Conservation (phyloP, 1,140 invertebrate genomes). For the Ips nitidus region DNA sequence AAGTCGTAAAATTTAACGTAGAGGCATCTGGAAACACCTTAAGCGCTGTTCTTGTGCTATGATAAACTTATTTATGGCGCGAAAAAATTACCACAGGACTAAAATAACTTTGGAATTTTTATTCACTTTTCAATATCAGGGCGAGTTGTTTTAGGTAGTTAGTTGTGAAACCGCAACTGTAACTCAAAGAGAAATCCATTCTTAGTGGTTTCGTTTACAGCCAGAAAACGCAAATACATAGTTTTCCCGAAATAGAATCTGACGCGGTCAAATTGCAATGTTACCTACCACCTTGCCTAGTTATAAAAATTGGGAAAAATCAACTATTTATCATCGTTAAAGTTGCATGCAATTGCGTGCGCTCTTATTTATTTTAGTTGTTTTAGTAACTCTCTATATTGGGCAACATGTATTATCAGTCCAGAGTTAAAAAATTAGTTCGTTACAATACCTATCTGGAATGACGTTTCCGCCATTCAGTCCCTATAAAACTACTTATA, state of each 20-base stretch:
- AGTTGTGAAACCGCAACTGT: not conserved
- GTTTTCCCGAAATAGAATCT: not conserved
- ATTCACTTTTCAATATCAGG: not conserved
- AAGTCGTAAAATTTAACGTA: slow-evolving; percentile 20
- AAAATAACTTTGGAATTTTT: slow-evolving; percentile 6
- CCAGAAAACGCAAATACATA: not conserved
- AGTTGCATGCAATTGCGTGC: too few relatives aligned
- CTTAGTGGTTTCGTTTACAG: slow-evolving; percentile 1
- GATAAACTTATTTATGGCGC: slow-evolving; percentile 21
- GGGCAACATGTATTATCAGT: too few relatives aligned
- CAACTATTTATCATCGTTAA: too few relatives aligned
- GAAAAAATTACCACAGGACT: slow-evolving; percentile 15
- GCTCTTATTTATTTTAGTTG: too few relatives aligned
- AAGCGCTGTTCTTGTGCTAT: slow-evolving; percentile 19
- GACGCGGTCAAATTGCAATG: not conserved
- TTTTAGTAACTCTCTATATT: too few relatives aligned
- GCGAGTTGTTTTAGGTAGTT: too few relatives aligned
- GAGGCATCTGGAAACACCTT: slow-evolving; percentile 23
- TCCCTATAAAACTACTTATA: slow-evolving; percentile 22
- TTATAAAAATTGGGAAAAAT: not conserved
- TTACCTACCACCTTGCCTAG: not conserved
- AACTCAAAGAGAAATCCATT: not conserved
- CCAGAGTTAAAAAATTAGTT: not conserved
- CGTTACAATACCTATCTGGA: slow-evolving; percentile 1
- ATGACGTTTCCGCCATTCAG: slow-evolving; percentile 5